Conservation (phyloP, 2,797 vertebrate genomes). For the Syngnathus acus region DNA sequence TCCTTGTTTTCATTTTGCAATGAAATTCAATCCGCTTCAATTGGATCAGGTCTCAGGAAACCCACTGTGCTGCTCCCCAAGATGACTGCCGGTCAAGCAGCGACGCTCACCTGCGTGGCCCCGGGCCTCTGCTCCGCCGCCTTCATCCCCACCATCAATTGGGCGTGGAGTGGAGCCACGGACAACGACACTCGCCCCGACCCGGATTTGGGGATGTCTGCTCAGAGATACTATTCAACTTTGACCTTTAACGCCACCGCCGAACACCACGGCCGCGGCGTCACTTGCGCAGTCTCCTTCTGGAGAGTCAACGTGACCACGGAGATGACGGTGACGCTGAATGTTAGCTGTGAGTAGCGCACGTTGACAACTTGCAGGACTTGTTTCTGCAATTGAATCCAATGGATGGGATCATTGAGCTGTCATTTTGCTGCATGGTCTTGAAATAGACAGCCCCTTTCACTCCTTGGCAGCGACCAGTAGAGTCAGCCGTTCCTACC, state of each 20-base stretch:
- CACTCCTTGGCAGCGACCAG: too few relatives aligned
- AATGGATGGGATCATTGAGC: too few relatives aligned
- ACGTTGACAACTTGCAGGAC: not conserved
- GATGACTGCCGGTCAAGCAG: slow-evolving; percentile 27
- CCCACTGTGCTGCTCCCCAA: slow-evolving; percentile 26
- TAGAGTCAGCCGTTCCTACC: too few relatives aligned
- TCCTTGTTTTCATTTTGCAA: too few relatives aligned
- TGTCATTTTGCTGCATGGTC: too few relatives aligned
- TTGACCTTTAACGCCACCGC: slow-evolving; percentile 30
- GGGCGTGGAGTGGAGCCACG: slow-evolving; percentile 27
- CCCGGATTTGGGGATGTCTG: too few relatives aligned
- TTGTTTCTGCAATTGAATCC: too few relatives aligned
- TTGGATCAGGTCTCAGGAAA: slow-evolving; percentile 28
- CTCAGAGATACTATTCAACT: slow-evolving; percentile 18
- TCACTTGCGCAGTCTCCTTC: slow-evolving; percentile 40
- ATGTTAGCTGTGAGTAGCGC: slow-evolving; percentile 38
- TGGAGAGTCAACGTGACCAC: not conserved
- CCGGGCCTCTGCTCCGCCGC: slow-evolving; percentile 43
- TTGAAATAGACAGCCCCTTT: too few relatives aligned
- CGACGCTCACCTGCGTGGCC: slow-evolving; percentile 47
- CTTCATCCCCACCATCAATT: slow-evolving; percentile 25
- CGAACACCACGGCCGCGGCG: slow-evolving; percentile 6
- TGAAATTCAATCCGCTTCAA: too few relatives aligned
- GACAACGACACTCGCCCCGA: not conserved
- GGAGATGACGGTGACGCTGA: slow-evolving; percentile 16